Evolutionary conservation across 2,113 vertebrate genomes (phyloP), one percentile per base, ranked within the genome.

Genomic region (Peromyscus leucopus): DNA sequence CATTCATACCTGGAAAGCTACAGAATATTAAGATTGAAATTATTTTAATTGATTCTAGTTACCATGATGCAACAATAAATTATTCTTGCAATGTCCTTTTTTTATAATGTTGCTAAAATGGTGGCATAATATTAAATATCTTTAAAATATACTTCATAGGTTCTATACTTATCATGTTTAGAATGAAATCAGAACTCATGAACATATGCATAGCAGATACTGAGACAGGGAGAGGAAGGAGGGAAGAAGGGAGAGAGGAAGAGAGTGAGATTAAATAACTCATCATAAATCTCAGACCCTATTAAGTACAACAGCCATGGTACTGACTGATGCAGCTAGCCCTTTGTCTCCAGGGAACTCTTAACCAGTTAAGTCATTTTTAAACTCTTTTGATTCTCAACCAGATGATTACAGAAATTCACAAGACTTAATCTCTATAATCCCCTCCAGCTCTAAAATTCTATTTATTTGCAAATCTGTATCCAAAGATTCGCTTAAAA

Each of bases 381-480:
- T 75, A 13, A 96, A 89, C 9, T 69, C 39, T 94, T 86, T 82
- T 80, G 48, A 55, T 80, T 89, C 42, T 71, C 82, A 89, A 83
- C 11, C 83, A 15, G 26, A 95, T 48, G 5, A 85, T n/a, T 1
- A 22, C 24, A 92, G 9, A 95, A 96, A 75, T 92, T 33, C 46
- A 82, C 8, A 96, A 74, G 36, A 59, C 36, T n/a, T n/a, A 61
- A 90, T 86, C 42, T 94, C 78, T 83, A 90, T 72, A 93, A 88
- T 57, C 26, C 3, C 24, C 4, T 51, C 22, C 7, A 95, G 28
- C 19, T 94, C 67, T 94, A 89, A 95, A 94, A 84, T 93, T 91
- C 26, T 75, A 96, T 85, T 83, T 95, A 28, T 96, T 79, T 96
- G 57, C 4, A 94, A 95, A 91, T 4, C 55, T 84, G 51, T 57